These are phyloP conservation scores for Microcaecilia unicolor DNA, from an alignment of 2,797 vertebrate species.

Conservation along the genomic window DNA sequence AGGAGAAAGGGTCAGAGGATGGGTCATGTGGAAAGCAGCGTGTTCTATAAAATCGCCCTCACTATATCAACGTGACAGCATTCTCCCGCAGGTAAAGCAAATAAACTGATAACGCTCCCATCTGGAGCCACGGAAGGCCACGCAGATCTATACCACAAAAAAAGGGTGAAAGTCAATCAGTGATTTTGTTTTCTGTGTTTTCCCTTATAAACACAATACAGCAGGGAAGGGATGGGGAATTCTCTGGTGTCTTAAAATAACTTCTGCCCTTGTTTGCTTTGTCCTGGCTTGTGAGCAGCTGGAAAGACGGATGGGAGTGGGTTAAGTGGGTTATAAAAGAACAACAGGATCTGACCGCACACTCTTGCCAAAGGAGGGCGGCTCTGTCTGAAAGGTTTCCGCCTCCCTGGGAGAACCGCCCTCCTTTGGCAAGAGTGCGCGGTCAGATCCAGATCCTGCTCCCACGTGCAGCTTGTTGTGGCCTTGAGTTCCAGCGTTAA, in stretches of 20 bases:
- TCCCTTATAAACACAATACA: slow-evolving; percentile 4
- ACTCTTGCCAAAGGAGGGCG: background rate
- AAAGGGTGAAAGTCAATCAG: background rate
- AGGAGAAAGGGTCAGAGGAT: background rate
- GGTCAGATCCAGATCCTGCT: background rate
- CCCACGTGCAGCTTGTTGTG: no score
- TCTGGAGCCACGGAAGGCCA: background rate
- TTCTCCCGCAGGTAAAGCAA: background rate
- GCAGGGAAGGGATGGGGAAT: background rate
- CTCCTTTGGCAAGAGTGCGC: background rate
- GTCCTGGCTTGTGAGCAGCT: background rate
- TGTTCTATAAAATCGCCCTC: background rate
- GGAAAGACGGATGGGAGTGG: background rate
- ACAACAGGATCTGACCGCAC: background rate
- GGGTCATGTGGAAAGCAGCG: slow-evolving; percentile 1
- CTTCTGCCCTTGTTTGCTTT: background rate
- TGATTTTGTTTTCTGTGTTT: background rate
- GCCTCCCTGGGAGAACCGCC: slow-evolving; percentile 3
- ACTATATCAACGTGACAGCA: background rate
- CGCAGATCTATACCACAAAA: no score
- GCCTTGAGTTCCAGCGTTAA: slow-evolving; percentile 1
- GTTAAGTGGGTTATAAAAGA: background rate
- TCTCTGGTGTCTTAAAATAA: background rate
- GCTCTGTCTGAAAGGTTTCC: slow-evolving; percentile 1
- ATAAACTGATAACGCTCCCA: background rate